phyloP scores from a whole-genome alignment of 2,113 vertebrate species.

The Brachirus orientalis region DNA sequence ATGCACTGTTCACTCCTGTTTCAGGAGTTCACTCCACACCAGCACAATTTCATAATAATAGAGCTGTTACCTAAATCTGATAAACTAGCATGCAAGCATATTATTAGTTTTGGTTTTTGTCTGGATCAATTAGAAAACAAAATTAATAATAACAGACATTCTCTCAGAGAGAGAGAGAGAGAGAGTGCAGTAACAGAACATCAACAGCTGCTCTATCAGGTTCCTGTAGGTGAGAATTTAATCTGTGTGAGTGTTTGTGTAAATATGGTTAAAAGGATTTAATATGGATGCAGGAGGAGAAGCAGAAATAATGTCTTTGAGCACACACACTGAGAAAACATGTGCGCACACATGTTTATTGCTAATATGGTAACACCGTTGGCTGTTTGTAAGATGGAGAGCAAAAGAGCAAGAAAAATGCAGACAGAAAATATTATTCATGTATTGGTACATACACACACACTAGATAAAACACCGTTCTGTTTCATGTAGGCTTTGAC shows the following conservation, averaged over 20 bases:
- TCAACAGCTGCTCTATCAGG: slow-evolving; percentile 23
- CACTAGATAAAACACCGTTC: slow-evolving; percentile 10
- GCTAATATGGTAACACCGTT: slow-evolving; percentile 18
- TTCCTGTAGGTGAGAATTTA: slow-evolving; percentile 30
- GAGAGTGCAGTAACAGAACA: slow-evolving; percentile 1
- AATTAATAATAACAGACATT: not conserved
- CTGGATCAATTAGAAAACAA: not conserved
- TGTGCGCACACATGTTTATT: not conserved
- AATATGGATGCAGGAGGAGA: slow-evolving; percentile 14
- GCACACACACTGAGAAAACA: not conserved
- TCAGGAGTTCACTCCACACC: too few species aligned
- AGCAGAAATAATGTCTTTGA: not conserved
- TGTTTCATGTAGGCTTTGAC: slow-evolving; percentile 33
- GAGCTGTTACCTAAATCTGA: not conserved
- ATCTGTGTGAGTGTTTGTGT: slow-evolving; percentile 27
- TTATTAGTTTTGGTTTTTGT: not conserved
- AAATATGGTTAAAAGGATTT: slow-evolving; percentile 45
- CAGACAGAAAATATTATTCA: slow-evolving; percentile 29
- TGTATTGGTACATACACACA: slow-evolving; percentile 20
- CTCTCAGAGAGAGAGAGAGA: not conserved
- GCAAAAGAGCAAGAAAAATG: not conserved
- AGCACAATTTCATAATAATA: not conserved
- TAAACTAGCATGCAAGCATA: not conserved
- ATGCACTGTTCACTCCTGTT: not conserved
- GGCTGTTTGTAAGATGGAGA: not conserved